phyloP scores from a whole-genome alignment of 1,140 invertebrate genomes.

The Venustaconcha ellipsiformis region DNA sequence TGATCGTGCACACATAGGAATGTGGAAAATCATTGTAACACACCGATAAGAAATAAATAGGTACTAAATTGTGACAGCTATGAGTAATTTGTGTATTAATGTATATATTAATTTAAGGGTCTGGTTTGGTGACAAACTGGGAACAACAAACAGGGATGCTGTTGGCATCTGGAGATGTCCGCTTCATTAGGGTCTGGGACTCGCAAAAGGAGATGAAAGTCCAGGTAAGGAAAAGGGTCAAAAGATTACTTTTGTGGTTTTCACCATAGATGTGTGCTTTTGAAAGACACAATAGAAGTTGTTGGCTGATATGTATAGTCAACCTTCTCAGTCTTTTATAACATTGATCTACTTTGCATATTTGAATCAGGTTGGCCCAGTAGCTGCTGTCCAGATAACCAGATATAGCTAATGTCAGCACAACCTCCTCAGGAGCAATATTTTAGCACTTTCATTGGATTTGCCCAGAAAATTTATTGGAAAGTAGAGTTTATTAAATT shows the following conservation, averaged over 20 bases:
- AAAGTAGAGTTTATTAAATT: too few relatives aligned
- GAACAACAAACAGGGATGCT: slow-evolving; percentile 79
- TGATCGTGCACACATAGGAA: too few relatives aligned
- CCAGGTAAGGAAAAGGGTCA: slow-evolving; percentile 54
- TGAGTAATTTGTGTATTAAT: neutral
- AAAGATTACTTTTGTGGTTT: neutral
- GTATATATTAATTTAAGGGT: slow-evolving; percentile 48
- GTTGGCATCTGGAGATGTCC: slow-evolving; percentile 79
- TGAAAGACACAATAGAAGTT: neutral
- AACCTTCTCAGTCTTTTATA: too few relatives aligned
- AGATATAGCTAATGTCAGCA: too few relatives aligned
- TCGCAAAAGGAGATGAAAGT: slow-evolving; percentile 83
- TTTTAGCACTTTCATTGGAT: too few relatives aligned
- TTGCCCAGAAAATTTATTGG: too few relatives aligned
- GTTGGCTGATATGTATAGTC: too few relatives aligned
- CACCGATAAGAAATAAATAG: neutral
- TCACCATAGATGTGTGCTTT: neutral
- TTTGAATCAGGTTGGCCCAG: too few relatives aligned
- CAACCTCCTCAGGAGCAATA: too few relatives aligned
- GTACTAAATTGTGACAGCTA: neutral
- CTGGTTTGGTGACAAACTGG: slow-evolving; percentile 82
- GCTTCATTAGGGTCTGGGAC: slow-evolving; percentile 87
- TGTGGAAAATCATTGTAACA: too few relatives aligned
- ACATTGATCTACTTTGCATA: too few relatives aligned
- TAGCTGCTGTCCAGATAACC: too few relatives aligned